Conservation (phyloP, 2,113 vertebrate species). For the Pyrgilauda ruficollis region DNA sequence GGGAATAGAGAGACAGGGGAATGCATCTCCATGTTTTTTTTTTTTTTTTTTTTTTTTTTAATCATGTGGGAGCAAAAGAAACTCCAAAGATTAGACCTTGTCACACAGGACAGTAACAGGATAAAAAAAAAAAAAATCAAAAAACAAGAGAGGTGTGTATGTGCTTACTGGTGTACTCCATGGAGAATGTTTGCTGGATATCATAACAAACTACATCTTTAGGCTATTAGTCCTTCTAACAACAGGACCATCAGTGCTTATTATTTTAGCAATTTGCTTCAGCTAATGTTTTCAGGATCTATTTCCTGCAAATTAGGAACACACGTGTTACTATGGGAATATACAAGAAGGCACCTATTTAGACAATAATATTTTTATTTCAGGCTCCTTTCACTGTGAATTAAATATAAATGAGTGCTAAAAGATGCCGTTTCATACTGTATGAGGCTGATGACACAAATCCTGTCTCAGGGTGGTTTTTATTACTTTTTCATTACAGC, state of each 20-base stretch:
- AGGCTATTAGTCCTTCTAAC: neutral
- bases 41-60: neutral
- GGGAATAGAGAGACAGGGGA: no score
- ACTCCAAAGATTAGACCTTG: neutral
- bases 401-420: constrained; percentile 17
- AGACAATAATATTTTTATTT: neutral
- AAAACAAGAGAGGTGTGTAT: neutral
- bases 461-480: neutral
- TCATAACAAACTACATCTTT: neutral
- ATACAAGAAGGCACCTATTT: neutral
- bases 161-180: neutral
- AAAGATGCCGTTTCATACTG: neutral
- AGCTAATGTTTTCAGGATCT: neutral
- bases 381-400: neutral
- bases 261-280: neutral
- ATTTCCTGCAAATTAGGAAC: neutral
- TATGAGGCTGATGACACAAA: neutral
- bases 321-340: neutral
- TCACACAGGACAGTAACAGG: neutral
- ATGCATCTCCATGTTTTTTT: neutral
- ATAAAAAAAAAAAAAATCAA: neutral
- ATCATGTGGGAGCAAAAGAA: neutral
- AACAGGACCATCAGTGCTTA: neutral
- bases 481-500: neutral
- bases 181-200: neutral